phyloP scores from a whole-genome alignment of 2,113 vertebrate species.

The Climacteris rufus region DNA sequence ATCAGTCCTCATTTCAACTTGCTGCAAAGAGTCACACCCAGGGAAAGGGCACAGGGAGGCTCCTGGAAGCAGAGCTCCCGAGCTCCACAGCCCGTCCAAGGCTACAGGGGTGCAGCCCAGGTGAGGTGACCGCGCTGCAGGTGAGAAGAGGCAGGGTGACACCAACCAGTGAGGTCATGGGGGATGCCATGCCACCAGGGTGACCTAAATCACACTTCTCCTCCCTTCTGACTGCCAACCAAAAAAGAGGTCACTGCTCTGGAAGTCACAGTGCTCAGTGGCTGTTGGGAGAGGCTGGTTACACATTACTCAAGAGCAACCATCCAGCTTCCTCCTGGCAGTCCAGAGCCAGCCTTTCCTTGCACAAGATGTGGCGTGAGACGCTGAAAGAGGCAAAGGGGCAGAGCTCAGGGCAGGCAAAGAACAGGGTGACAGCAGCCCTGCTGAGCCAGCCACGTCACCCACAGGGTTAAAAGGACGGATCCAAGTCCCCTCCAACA shows the following conservation, averaged over 20 bases:
- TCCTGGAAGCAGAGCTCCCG: accelerated
- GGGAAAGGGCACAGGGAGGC: background rate
- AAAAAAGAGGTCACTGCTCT: slow-evolving; percentile 28
- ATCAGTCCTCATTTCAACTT: background rate
- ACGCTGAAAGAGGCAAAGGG: slow-evolving; percentile 13
- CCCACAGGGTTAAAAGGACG: background rate
- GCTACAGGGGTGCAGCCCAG: background rate
- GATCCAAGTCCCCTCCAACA: background rate
- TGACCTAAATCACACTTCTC: slow-evolving; percentile 47
- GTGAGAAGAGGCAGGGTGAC: background rate
- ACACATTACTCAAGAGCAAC: slow-evolving; percentile 52
- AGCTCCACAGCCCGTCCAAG: accelerated
- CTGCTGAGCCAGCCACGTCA: background rate
- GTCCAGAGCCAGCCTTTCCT: background rate
- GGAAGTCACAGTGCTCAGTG: background rate
- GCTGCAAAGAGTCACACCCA: background rate
- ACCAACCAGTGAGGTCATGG: background rate
- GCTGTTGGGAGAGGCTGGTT: background rate
- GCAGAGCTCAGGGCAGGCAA: background rate
- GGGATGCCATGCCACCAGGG: background rate
- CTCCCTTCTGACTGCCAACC: slow-evolving; percentile 42
- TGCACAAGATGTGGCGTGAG: slow-evolving; percentile 29
- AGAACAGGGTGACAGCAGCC: background rate
- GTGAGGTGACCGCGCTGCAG: background rate
- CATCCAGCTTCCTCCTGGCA: slow-evolving; percentile 22